Conservation (phyloP, 1,140 invertebrate species). For the Drusus annulatus region DNA sequence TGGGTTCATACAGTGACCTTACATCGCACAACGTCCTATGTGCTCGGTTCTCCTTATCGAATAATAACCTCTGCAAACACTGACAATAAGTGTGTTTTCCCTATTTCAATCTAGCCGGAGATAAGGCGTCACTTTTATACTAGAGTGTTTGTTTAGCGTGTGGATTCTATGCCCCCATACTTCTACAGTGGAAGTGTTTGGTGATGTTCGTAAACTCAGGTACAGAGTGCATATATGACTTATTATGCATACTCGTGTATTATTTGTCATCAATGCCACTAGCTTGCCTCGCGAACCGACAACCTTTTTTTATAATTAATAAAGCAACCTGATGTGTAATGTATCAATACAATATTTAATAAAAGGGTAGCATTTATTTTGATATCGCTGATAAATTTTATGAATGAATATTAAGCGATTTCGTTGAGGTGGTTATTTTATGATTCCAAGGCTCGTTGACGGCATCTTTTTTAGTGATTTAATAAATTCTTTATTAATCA, state of each 20-base stretch:
- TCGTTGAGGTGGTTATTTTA: background rate
- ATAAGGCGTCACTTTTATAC: background rate
- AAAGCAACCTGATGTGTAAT: background rate
- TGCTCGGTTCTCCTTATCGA: background rate
- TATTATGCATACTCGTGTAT: background rate
- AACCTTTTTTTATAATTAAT: background rate
- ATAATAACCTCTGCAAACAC: conserved; percentile 6
- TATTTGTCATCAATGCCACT: conserved; percentile 30
- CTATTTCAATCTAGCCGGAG: background rate
- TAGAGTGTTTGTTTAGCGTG: conserved; percentile 14
- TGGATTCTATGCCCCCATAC: no score
- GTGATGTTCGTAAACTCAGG: conserved; percentile 5
- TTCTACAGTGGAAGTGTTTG: background rate
- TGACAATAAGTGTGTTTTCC: background rate
- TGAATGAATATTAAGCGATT: background rate
- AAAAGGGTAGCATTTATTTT: background rate
- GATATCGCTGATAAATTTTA: background rate
- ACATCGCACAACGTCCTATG: conserved; percentile 8
- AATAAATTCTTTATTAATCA: no score
- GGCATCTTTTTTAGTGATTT: background rate
- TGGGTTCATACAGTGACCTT: conserved; percentile 18
- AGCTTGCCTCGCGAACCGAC: background rate
- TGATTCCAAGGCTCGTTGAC: background rate
- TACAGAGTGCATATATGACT: conserved; percentile 31
- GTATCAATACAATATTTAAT: background rate